A percentile compares a stretch with the other conserved stretches of the same genome.
Evolutionary conservation across 2,888 invertebrate species (phyloP).

Genomic region (Neoascia interrupta): DNA sequence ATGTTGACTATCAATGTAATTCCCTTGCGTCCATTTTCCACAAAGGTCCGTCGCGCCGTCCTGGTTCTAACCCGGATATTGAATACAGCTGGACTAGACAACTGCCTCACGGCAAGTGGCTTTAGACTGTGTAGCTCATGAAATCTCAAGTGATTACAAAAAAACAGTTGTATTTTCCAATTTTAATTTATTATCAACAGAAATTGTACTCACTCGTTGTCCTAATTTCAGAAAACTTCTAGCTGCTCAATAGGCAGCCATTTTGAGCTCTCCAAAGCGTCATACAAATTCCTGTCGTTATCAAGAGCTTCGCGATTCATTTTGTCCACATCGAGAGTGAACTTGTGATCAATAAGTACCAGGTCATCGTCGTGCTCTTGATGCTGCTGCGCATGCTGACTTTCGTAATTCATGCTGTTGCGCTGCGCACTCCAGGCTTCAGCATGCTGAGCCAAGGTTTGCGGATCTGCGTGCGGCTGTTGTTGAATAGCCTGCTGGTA

Average conservation of each 20-base stretch:
- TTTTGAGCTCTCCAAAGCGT: slow-evolving; percentile 89
- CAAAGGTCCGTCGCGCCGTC: no score
- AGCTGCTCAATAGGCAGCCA: slow-evolving; percentile 90
- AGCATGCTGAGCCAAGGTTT: slow-evolving; percentile 78
- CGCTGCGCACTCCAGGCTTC: slow-evolving; percentile 81
- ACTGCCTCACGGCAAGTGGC: no score
- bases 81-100: no score
- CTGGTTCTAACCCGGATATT: no score
- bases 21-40: no score
- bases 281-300: slow-evolving; percentile 89
- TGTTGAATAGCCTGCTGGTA: slow-evolving; percentile 77
- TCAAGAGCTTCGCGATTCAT: slow-evolving; percentile 88
- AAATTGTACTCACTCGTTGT: no score
- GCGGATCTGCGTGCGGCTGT: slow-evolving; percentile 77
- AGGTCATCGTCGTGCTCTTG: slow-evolving; percentile 83
- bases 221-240: slow-evolving; percentile 81
- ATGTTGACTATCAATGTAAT: no score
- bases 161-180: no score
- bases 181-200: no score
- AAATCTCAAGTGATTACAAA: no score
- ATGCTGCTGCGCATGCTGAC: slow-evolving; percentile 76
- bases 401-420: slow-evolving; percentile 78
- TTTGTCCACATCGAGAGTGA: slow-evolving; percentile 86
- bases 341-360: slow-evolving; percentile 90
- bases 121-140: no score